These are phyloP conservation scores for Apocheima hispidaria DNA, from an alignment of 2,888 invertebrate genomes.

Conservation along the genomic window DNA sequence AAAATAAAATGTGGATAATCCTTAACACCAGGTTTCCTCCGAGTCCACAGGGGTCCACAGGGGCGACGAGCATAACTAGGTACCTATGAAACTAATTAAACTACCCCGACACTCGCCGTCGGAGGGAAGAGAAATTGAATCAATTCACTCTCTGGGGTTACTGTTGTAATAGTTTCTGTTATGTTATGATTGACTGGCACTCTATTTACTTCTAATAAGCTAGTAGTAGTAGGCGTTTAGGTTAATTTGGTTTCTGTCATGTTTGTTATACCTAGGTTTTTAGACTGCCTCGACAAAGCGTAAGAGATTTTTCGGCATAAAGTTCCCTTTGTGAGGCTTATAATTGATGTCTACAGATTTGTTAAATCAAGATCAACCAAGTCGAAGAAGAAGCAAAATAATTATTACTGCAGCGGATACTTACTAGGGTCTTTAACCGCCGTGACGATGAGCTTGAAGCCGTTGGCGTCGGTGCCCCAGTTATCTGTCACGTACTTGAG, in stretches of 20 bases:
- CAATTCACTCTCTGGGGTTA: constrained; percentile 29
- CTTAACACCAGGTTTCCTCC: not conserved
- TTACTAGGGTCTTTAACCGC: constrained; percentile 97
- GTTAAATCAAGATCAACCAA: too few relatives aligned
- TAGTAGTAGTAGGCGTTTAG: too few relatives aligned
- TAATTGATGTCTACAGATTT: too few relatives aligned
- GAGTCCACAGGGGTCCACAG: not conserved
- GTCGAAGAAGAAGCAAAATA: too few relatives aligned
- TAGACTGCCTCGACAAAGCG: too few relatives aligned
- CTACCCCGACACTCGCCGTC: constrained; percentile 17
- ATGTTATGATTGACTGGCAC: constrained; percentile 14
- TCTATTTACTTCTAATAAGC: constrained; percentile 16
- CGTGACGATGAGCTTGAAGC: constrained; percentile 97
- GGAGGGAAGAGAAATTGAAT: constrained; percentile 38
- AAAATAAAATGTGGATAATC: not conserved
- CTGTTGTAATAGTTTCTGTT: constrained; percentile 25
- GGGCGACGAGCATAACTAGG: not conserved
- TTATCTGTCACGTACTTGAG: constrained; percentile 97
- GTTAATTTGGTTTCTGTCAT: not conserved
- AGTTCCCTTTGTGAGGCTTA: too few relatives aligned
- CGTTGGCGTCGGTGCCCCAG: constrained; percentile 96
- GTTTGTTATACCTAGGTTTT: too few relatives aligned
- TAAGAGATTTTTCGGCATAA: too few relatives aligned
- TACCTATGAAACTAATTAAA: constrained; percentile 43
- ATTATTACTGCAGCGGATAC: constrained; percentile 69